phyloP scores from a whole-genome alignment of 2,888 invertebrate species.

The Plebejus argus region DNA sequence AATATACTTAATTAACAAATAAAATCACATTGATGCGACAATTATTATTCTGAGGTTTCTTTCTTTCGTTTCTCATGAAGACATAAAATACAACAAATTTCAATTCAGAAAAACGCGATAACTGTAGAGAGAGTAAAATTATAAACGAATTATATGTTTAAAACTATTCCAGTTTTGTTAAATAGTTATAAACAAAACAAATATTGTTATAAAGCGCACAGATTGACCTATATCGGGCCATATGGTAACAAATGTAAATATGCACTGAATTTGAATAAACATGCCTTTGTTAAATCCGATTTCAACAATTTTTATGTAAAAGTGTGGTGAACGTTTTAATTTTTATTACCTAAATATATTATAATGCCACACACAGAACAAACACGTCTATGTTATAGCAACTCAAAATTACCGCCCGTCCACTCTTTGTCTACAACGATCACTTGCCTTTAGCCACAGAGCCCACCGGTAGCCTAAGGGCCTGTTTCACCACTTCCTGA shows the following conservation, averaged over 20 bases:
- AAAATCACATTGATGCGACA: too few relatives aligned
- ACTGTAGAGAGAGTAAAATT: not conserved
- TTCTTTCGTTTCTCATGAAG: not conserved
- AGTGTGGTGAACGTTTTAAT: not conserved
- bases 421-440: too few relatives aligned
- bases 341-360: too few relatives aligned
- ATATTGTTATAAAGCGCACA: not conserved
- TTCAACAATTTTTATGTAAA: not conserved
- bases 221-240: not conserved
- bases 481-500: too few relatives aligned
- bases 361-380: too few relatives aligned
- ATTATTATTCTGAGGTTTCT: too few relatives aligned
- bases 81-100: not conserved
- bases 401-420: too few relatives aligned
- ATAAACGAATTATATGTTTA: not conserved
- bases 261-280: not conserved
- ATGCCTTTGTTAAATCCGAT: not conserved
- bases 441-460: too few relatives aligned
- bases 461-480: too few relatives aligned
- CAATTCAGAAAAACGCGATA: not conserved
- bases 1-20: too few relatives aligned
- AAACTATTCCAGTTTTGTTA: not conserved
- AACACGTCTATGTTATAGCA: too few relatives aligned
- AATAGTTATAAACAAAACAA: not conserved
- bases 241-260: constrained; percentile 1